phyloP scores from a whole-genome alignment of 1,140 invertebrate species.

The Maconellicoccus hirsutus region DNA sequence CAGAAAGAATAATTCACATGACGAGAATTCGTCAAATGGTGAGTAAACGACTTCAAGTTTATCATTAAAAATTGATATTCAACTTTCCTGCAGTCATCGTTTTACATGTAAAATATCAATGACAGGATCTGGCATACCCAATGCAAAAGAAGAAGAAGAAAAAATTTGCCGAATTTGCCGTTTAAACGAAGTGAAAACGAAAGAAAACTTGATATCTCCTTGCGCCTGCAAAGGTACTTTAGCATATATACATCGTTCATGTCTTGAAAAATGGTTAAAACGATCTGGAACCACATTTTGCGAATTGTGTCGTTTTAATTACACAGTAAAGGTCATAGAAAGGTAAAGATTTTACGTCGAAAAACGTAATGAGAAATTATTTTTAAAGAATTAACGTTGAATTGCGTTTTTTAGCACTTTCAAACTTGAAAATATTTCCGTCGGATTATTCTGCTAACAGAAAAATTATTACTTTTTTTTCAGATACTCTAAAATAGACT shows the following conservation, averaged over 20 bases:
- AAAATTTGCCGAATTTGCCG: constrained; percentile 13
- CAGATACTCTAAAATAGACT: constrained; percentile 20
- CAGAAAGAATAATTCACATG: background rate
- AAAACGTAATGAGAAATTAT: too few relatives aligned
- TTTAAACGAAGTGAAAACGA: constrained; percentile 3
- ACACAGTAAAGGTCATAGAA: constrained; percentile 28
- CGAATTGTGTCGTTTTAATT: constrained; percentile 46
- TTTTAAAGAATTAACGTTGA: too few relatives aligned
- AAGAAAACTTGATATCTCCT: constrained; percentile 42
- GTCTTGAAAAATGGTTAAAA: constrained; percentile 48
- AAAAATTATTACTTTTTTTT: background rate
- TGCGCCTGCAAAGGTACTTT: constrained; percentile 45
- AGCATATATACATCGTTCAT: constrained; percentile 41
- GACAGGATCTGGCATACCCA: background rate
- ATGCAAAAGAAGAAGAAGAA: background rate
- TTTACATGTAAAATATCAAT: background rate
- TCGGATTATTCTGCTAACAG: too few relatives aligned
- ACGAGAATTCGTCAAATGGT: background rate
- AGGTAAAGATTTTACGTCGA: background rate
- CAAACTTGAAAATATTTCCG: background rate
- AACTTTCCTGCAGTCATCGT: too few relatives aligned
- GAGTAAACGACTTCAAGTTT: background rate
- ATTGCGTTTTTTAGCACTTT: too few relatives aligned
- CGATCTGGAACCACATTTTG: constrained; percentile 42
- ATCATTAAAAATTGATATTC: too few relatives aligned